A percentile compares a stretch with the other conserved stretches of the same genome.
Evolutionary conservation across 2,113 vertebrate genomes (phyloP).

Genomic region (Paradoxurus hermaphroditus): DNA sequence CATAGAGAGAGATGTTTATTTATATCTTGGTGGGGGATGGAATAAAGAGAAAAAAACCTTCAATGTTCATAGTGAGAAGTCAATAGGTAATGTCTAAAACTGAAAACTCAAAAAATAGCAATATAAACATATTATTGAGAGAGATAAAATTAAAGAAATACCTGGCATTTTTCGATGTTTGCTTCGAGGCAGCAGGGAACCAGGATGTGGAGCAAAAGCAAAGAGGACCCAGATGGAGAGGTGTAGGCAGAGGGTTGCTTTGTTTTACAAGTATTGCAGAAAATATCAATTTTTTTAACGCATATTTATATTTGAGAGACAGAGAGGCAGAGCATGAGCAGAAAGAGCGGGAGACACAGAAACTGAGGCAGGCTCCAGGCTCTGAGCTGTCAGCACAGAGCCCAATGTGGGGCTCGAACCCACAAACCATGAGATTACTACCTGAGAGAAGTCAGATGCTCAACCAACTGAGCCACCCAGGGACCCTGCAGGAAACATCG

Average conservation of each 20-base stretch:
- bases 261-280: not conserved
- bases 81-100: not conserved
- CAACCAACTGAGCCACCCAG: no score
- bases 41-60: not conserved
- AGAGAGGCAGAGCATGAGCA: no score
- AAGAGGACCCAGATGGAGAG: no score
- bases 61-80: not conserved
- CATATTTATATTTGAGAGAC: no score
- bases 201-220: not conserved
- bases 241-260: not conserved
- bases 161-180: not conserved
- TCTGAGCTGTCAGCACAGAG: no score
- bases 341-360: no score
- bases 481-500: not conserved
- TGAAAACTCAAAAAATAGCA: not conserved
- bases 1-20: not conserved
- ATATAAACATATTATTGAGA: not conserved
- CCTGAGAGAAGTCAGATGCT: no score
- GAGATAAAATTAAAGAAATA: not conserved
- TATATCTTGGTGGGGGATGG: not conserved
- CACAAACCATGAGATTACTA: no score
- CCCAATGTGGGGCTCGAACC: no score
- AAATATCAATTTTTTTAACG: not conserved
- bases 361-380: no score
- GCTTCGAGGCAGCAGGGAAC: not conserved